A percentile compares a stretch with the other conserved stretches of the same genome.
These are phyloP conservation scores for Agrotis puta DNA, from an alignment of 2,888 invertebrate genomes.

Conservation along the genomic window DNA sequence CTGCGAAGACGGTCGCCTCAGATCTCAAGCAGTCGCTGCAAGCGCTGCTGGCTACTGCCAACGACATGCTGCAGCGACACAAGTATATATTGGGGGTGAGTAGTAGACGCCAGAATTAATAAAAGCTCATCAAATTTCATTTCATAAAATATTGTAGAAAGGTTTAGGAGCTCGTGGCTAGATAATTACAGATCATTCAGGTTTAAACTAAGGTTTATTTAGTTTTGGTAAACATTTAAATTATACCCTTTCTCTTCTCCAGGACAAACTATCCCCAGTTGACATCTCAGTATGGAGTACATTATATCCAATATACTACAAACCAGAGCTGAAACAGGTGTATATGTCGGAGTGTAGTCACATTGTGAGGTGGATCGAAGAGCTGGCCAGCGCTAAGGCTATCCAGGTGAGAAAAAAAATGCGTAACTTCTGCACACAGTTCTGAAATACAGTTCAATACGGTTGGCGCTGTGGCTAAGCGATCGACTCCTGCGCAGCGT, in stretches of 20 bases:
- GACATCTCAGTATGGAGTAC: constrained; percentile 94
- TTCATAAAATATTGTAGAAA: no score
- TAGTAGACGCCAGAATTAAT: constrained; percentile 36
- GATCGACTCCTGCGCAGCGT: no score
- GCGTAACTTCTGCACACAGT: no score
- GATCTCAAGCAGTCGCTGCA: constrained; percentile 91
- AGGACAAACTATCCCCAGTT: constrained; percentile 92
- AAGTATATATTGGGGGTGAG: constrained; percentile 92
- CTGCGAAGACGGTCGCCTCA: constrained; percentile 86
- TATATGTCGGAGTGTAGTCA: constrained; percentile 90
- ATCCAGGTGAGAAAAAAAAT: constrained; percentile 85
- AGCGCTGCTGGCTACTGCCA: constrained; percentile 90
- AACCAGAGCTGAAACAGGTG: constrained; percentile 90
- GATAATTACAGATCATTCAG: no score
- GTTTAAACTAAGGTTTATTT: no score
- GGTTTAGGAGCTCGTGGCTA: no score
- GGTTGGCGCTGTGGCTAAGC: no score
- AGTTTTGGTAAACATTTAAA: no score
- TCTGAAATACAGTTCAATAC: no score
- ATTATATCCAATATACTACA: constrained; percentile 92
- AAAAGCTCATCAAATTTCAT: no score
- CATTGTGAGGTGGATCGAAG: constrained; percentile 92
- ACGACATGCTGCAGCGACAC: constrained; percentile 87
- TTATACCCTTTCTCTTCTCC: constrained; percentile 59
- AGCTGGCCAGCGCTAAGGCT: constrained; percentile 89